A percentile compares a stretch with the other conserved stretches of the same genome.
These are phyloP conservation scores for Ciconia boyciana DNA, from an alignment of 2,113 vertebrate species.

Conservation along the genomic window DNA sequence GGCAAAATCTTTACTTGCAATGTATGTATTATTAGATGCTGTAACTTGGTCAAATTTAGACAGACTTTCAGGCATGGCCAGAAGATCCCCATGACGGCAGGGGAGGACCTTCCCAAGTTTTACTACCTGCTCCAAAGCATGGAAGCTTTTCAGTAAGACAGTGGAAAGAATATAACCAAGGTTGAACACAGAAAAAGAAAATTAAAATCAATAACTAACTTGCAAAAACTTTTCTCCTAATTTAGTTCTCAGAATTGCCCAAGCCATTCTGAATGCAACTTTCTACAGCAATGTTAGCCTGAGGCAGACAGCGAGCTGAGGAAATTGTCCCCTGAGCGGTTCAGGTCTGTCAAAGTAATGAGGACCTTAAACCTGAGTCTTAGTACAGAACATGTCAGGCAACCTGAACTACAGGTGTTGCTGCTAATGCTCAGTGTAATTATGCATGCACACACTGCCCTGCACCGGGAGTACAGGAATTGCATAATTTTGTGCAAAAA, in stretches of 20 bases:
- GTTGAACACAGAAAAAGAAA: background rate
- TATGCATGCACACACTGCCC: background rate
- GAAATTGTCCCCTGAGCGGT: background rate
- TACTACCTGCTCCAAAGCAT: background rate
- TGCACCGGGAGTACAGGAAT: background rate
- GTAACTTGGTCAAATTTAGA: background rate
- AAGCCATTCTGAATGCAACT: background rate
- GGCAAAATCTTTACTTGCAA: background rate
- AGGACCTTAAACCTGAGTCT: constrained; percentile 6
- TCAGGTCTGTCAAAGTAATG: constrained; percentile 54
- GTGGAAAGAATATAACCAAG: background rate
- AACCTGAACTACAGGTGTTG: constrained; percentile 15
- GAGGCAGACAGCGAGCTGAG: background rate
- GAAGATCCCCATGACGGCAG: background rate
- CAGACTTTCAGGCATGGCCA: background rate
- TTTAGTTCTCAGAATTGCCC: constrained; percentile 29
- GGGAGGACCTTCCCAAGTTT: background rate
- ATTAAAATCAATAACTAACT: background rate
- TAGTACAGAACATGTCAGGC: constrained; percentile 27
- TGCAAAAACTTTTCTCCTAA: constrained; percentile 1
- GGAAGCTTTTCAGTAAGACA: background rate
- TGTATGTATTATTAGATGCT: background rate
- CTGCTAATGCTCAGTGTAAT: background rate
- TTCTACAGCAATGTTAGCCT: background rate
- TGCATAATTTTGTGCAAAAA: background rate